A percentile compares a stretch with the other conserved stretches of the same genome.
Evolutionary conservation across 2,888 invertebrate genomes (phyloP).

Genomic region (Deilephila porcellus): DNA sequence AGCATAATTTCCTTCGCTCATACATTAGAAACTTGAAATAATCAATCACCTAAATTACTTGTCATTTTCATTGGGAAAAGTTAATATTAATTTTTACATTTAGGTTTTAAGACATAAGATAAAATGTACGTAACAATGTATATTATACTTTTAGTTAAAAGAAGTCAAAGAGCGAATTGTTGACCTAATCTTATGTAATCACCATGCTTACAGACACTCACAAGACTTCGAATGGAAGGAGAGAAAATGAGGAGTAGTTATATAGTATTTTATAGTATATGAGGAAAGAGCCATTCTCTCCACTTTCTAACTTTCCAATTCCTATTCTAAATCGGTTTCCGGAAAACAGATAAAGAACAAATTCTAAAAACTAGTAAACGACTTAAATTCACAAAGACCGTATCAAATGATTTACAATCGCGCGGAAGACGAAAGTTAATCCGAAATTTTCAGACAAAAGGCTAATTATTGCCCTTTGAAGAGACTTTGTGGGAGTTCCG

Average conservation of each 20-base stretch:
- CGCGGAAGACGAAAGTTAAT: constrained; percentile 50
- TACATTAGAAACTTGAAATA: constrained; percentile 17
- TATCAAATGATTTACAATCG: constrained; percentile 30
- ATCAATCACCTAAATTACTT: constrained; percentile 14
- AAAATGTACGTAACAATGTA: too few relatives aligned
- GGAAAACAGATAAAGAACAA: background rate
- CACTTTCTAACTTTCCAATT: too few relatives aligned
- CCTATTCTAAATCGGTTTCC: too few relatives aligned
- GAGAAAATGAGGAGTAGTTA: too few relatives aligned
- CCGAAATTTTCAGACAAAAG: constrained; percentile 62
- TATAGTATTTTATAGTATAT: too few relatives aligned
- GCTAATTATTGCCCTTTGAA: constrained; percentile 72
- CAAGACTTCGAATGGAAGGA: too few relatives aligned
- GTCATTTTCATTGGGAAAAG: background rate
- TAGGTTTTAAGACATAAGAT: background rate
- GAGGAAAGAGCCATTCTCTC: too few relatives aligned
- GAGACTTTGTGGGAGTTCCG: constrained; percentile 53
- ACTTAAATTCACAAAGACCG: background rate
- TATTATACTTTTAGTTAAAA: too few relatives aligned
- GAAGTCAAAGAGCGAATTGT: too few relatives aligned
- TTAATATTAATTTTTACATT: background rate
- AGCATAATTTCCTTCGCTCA: background rate
- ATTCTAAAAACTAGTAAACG: background rate
- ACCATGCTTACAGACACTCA: too few relatives aligned
- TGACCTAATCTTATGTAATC: too few relatives aligned